Evolutionary conservation across 2,113 vertebrate species (phyloP).

Genomic region (Macroglossus sobrinus): DNA sequence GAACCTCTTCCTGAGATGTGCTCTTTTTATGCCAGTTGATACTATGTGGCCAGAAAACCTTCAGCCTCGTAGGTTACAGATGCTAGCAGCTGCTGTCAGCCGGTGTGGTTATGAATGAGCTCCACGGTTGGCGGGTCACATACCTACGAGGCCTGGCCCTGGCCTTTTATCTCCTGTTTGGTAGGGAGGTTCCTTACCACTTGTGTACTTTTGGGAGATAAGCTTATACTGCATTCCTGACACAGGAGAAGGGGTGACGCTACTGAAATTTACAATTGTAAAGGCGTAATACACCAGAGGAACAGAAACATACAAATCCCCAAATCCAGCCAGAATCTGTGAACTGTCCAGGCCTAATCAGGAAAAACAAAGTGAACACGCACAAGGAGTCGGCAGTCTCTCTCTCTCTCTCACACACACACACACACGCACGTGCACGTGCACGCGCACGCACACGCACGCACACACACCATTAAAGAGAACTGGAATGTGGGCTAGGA

Average conservation of each 20-base stretch:
- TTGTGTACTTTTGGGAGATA: slow-evolving; percentile 28
- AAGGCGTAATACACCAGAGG: neutral
- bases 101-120: slow-evolving; percentile 42
- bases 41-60: slow-evolving; percentile 68
- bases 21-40: slow-evolving; percentile 75
- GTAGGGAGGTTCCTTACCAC: slow-evolving; percentile 3
- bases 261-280: neutral
- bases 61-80: slow-evolving; percentile 59
- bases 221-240: slow-evolving; percentile 38
- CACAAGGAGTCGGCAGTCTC: neutral
- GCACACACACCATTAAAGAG: neutral
- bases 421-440: too few relatives aligned
- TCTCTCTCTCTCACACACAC: too few relatives aligned
- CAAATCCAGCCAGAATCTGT: neutral
- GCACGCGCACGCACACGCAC: too few relatives aligned
- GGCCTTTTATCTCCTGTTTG: neutral
- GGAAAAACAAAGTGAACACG: neutral
- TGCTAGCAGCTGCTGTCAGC: slow-evolving; percentile 61
- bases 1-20: slow-evolving; percentile 74
- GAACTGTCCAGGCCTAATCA: neutral
- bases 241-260: neutral
- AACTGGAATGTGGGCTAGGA: neutral
- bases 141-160: neutral
- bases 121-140: neutral
- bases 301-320: neutral